Evolutionary conservation across 2,888 invertebrate species (phyloP).

Genomic region (Leptopilina syphax): DNA sequence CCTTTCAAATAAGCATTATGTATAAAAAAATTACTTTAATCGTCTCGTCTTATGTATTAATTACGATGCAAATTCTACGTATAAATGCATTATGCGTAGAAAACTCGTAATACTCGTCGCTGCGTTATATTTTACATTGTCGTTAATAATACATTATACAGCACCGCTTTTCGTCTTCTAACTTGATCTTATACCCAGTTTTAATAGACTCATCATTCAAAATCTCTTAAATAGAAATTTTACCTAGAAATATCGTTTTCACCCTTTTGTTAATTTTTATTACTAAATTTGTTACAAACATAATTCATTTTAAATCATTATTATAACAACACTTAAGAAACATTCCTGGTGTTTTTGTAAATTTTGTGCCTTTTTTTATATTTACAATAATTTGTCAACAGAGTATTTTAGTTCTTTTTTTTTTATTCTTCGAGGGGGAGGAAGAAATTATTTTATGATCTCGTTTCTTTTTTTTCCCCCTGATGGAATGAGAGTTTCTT

Average conservation of each 20-base stretch:
- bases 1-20: conserved; percentile 63
- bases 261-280: not conserved
- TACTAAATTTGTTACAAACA: no score
- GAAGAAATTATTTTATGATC: not conserved
- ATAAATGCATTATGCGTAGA: conserved; percentile 63
- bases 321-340: not conserved
- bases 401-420: not conserved
- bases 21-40: conserved; percentile 63
- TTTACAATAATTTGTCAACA: no score
- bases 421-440: not conserved
- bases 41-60: conserved; percentile 68
- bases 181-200: conserved; percentile 1
- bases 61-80: conserved; percentile 71
- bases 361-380: no score
- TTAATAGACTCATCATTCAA: conserved; percentile 16
- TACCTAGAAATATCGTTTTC: not conserved
- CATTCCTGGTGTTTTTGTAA: not conserved
- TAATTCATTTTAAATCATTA: not conserved
- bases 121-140: conserved; percentile 53
- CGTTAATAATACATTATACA: conserved; percentile 45
- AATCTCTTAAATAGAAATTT: not conserved
- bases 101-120: conserved; percentile 53
- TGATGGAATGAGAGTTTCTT: not conserved
- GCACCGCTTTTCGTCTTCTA: conserved; percentile 33
- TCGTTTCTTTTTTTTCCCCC: not conserved